These are phyloP conservation scores for Anabacerthia variegaticeps DNA, from an alignment of 2,797 vertebrate species.

Conservation along the genomic window DNA sequence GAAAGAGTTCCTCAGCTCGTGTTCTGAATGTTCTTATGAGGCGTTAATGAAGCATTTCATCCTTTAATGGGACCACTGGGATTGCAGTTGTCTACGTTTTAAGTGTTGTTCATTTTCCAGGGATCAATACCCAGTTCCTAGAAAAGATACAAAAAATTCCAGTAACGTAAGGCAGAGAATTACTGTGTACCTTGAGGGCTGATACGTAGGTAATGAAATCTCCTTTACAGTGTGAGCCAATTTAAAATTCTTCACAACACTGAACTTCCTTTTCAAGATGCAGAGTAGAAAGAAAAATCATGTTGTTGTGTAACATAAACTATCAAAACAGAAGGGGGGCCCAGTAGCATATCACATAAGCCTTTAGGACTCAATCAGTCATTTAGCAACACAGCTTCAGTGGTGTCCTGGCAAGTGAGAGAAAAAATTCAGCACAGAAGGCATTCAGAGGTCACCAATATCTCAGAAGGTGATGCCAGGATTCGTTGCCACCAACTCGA, in stretches of 20 bases:
- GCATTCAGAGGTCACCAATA: background rate
- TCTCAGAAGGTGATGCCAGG: background rate
- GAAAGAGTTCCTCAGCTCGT: background rate
- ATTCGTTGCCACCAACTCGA: background rate
- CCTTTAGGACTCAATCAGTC: background rate
- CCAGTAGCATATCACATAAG: background rate
- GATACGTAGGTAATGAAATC: constrained; percentile 5
- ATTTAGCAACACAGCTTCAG: background rate
- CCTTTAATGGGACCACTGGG: constrained; percentile 1
- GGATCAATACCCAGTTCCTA: constrained; percentile 55
- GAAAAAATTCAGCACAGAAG: background rate
- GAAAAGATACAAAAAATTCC: constrained; percentile 53
- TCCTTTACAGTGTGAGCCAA: background rate
- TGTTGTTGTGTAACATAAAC: background rate
- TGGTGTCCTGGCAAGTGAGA: background rate
- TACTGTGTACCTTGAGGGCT: background rate
- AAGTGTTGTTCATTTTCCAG: constrained; percentile 48
- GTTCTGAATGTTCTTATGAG: background rate
- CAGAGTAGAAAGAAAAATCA: background rate
- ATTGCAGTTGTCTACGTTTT: constrained; percentile 23
- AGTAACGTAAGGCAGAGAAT: constrained; percentile 28
- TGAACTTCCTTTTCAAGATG: constrained; percentile 4
- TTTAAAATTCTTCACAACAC: background rate
- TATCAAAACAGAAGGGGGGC: background rate
- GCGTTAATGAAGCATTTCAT: constrained; percentile 53